A percentile compares a stretch with the other conserved stretches of the same genome.
Conservation (phyloP, 2,888 invertebrate species). For the Cephalotes varians region DNA sequence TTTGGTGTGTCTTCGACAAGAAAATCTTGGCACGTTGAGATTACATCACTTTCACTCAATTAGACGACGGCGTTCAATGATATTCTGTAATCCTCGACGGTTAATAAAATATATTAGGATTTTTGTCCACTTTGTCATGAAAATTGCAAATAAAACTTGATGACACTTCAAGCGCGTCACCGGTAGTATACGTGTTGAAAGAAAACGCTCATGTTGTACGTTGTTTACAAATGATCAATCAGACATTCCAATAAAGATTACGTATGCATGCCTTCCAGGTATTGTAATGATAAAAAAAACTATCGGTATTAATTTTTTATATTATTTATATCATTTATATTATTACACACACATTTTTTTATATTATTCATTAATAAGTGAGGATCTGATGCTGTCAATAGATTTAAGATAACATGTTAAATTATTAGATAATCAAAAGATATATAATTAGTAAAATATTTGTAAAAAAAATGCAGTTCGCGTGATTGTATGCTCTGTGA, state of each 20-base stretch:
- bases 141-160: slow-evolving; percentile 14
- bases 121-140: not conserved
- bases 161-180: not conserved
- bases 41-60: not conserved
- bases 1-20: not conserved
- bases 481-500: not conserved
- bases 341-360: not conserved
- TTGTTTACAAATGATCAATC: slow-evolving; percentile 12
- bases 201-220: not conserved
- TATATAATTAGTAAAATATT: not conserved
- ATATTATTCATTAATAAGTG: not conserved
- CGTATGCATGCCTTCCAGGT: not conserved
- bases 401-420: not conserved
- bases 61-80: not conserved
- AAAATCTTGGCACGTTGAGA: not conserved
- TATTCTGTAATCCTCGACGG: not conserved
- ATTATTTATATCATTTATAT: no score
- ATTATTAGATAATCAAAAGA: not conserved
- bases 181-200: not conserved
- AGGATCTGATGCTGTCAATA: not conserved
- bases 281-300: not conserved
- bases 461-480: not conserved
- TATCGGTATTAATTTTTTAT: not conserved
- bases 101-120: not conserved
- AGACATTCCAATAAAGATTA: slow-evolving; percentile 25